A percentile compares a stretch with the other conserved stretches of the same genome.
Evolutionary conservation across 1,140 invertebrate genomes (phyloP).

Genomic region (Drosophila erecta): DNA sequence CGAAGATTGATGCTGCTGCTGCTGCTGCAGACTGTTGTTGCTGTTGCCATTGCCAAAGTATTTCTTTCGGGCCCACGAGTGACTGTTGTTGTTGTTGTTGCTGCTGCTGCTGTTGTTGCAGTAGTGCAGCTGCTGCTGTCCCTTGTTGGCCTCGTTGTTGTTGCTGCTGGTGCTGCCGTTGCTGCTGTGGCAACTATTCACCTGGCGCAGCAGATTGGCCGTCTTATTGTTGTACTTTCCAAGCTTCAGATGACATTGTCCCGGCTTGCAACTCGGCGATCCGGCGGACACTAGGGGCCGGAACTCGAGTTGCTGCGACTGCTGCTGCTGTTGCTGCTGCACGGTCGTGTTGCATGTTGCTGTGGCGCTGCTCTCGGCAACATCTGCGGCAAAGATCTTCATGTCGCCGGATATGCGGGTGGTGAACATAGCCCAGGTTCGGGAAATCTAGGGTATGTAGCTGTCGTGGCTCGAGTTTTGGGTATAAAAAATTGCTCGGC

Average conservation of each 20-base stretch:
- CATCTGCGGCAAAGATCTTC: conserved; percentile 67
- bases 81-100: conserved; percentile 45
- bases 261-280: conserved; percentile 20
- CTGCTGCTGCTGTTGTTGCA: conserved; percentile 49
- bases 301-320: conserved; percentile 53
- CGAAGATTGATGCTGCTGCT: conserved; percentile 40
- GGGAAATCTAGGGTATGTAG: background rate
- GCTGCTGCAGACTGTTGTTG: conserved; percentile 28
- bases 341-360: conserved; percentile 15
- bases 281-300: conserved; percentile 18
- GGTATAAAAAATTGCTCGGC: conserved; percentile 46
- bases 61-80: conserved; percentile 57
- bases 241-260: conserved; percentile 48
- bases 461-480: conserved; percentile 27
- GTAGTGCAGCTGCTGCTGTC: conserved; percentile 32
- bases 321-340: conserved; percentile 35
- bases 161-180: conserved; percentile 36
- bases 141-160: conserved; percentile 34
- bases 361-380: conserved; percentile 18
- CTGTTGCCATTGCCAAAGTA: conserved; percentile 42
- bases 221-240: conserved; percentile 65
- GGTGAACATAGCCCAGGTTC: conserved; percentile 49
- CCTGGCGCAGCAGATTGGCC: conserved; percentile 55
- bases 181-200: conserved; percentile 33
- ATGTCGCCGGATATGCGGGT: conserved; percentile 43